A percentile compares a stretch with the other conserved stretches of the same genome.
phyloP scores from a whole-genome alignment of 2,888 invertebrate genomes.

The Caenorhabditis macrosperma region DNA sequence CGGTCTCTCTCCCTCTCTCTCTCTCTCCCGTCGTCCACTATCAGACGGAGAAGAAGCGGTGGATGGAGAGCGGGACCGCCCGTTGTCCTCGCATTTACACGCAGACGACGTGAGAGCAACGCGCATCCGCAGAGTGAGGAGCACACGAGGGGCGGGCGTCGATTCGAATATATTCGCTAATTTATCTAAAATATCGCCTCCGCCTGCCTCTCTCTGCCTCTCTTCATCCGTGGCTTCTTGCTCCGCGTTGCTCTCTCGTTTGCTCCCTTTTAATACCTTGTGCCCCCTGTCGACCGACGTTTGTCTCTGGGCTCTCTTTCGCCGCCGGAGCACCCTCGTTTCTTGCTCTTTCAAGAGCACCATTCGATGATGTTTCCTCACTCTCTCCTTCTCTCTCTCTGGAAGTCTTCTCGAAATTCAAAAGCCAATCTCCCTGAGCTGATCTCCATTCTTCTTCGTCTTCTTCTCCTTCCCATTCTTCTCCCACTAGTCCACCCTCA shows the following conservation, averaged over 20 bases:
- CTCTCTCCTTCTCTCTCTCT: background rate
- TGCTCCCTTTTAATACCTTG: constrained; percentile 22
- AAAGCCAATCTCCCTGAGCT: background rate
- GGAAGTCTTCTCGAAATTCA: background rate
- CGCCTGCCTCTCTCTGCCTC: no score
- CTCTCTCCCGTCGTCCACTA: constrained; percentile 6
- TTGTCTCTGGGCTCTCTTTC: constrained; percentile 4
- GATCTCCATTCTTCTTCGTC: background rate
- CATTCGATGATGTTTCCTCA: background rate
- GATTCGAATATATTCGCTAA: constrained; percentile 41
- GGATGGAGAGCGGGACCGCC: background rate
- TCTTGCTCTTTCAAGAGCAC: background rate
- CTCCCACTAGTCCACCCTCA: background rate
- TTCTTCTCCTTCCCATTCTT: constrained; percentile 18
- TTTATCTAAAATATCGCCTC: constrained; percentile 44
- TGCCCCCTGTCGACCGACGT: constrained; percentile 7
- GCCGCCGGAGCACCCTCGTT: constrained; percentile 7
- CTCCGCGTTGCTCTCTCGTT: constrained; percentile 16
- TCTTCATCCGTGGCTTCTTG: constrained; percentile 23
- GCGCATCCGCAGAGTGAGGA: background rate
- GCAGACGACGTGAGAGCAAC: constrained; percentile 32
- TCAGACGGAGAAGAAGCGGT: background rate
- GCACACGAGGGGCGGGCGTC: constrained; percentile 11
- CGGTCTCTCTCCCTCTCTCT: constrained; percentile 1
- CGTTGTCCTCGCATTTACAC: constrained; percentile 48